A percentile compares a stretch with the other conserved stretches of the same genome.
These are phyloP conservation scores for Tenualosa thibaudeaui DNA, from an alignment of 2,797 vertebrate species.

Conservation along the genomic window DNA sequence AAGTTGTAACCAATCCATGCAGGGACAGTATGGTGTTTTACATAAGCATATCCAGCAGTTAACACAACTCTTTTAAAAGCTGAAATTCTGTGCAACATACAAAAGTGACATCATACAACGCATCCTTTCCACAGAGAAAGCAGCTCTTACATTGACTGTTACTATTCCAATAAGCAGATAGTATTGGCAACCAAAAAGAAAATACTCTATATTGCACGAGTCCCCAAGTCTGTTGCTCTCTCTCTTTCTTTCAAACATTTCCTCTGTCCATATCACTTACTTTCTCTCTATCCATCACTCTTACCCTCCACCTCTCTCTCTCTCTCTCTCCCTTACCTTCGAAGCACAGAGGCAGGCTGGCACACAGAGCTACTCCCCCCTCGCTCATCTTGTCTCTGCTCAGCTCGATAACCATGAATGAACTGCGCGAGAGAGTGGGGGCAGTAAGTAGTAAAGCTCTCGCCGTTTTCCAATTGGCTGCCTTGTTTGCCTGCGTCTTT, in stretches of 20 bases:
- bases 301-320: not conserved
- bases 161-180: not conserved
- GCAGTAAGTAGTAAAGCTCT: conserved; percentile 68
- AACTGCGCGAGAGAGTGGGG: conserved; percentile 71
- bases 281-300: not conserved
- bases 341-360: conserved; percentile 75
- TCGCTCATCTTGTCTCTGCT: conserved; percentile 37
- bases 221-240: not conserved
- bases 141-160: not conserved
- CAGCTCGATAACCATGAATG: conserved; percentile 57
- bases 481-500: conserved; percentile 76
- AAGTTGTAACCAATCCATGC: not conserved
- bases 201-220: too few species aligned
- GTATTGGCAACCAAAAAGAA: not conserved
- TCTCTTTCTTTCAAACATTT: not conserved
- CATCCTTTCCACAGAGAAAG: not conserved
- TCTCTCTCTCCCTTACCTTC: conserved; percentile 74
- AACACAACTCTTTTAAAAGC: not conserved
- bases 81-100: not conserved
- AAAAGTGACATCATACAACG: not conserved
- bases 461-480: conserved; percentile 76
- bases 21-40: not conserved
- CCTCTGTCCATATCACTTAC: too few species aligned
- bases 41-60: too few species aligned
- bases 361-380: conserved; percentile 34